Evolutionary conservation across 2,797 vertebrate species (phyloP), one percentile per base, ranked within the genome.

Genomic region (Thalassophryne amazonica): DNA sequence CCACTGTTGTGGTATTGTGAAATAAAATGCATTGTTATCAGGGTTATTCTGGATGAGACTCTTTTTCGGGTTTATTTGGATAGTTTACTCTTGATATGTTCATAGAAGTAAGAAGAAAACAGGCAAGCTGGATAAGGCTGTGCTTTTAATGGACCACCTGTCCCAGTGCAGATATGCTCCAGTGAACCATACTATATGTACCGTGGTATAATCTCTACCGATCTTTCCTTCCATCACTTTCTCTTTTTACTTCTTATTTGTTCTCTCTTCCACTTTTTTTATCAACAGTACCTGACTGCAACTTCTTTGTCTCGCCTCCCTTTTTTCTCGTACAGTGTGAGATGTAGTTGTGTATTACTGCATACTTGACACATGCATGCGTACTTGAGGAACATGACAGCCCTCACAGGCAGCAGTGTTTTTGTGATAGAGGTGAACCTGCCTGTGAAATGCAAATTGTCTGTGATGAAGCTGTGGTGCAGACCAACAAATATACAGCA

Each of bases 151-250:
- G 71, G 73, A 85, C 58, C 35, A 61, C 55, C 76, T 77, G 73
- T 86, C 78, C 77, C 84, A 78, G 69, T 69, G 60, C 41, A 58
- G 86, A 82, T 66, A 72, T 81, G 86, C 85, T 88, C 81, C 84
- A 88, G 50, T 88, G 86, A 86, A 86, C 60, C 84, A 79, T 85
- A 65, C 70, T 72, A 53, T 76, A 76, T 81, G 75, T 76, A 70
- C 45, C 67, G 80, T 73, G 69, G 72, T 78, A 70, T 77, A 83
- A 84, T 84, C 85, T 77, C 78, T 66, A 68, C 65, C 81, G 60
- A 56, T 71, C 78, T 80, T 69, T 75, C 65, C 59, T 69, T 67
- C 72, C 81, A 74, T 80, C 77, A 77, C 70, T 74, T 81, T 70
- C 25, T 78, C 67, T 73, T 71, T 57, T 56, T 54, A 63, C 65